Conservation (phyloP, 2,888 invertebrate species). For the Acleris holmiana region DNA sequence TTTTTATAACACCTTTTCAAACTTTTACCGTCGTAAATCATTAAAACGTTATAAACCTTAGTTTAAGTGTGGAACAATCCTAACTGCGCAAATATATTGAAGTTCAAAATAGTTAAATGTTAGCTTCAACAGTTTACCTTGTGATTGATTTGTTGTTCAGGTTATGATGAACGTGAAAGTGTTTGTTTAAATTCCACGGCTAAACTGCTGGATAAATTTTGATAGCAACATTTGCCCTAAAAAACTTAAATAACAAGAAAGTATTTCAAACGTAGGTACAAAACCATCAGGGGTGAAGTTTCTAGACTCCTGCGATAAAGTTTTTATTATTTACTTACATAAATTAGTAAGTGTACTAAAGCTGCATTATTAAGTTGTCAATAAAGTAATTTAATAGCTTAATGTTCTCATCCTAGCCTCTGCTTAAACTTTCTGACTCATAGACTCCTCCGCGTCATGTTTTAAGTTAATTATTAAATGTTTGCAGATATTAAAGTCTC, state of each 20-base stretch:
- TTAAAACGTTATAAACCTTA: background rate
- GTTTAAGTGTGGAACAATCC: constrained; percentile 4
- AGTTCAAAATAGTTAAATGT: constrained; percentile 24
- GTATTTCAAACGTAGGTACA: too few species aligned
- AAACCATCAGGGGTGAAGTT: too few species aligned
- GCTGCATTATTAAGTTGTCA: too few species aligned
- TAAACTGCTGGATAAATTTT: too few species aligned
- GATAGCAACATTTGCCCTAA: too few species aligned
- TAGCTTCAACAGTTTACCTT: constrained; percentile 4
- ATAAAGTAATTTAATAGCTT: background rate
- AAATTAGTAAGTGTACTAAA: too few species aligned
- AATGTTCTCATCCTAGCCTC: constrained; percentile 1
- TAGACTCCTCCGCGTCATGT: constrained; percentile 20
- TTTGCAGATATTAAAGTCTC: constrained; percentile 49
- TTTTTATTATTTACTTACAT: too few species aligned
- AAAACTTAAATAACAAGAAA: too few species aligned
- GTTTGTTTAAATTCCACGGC: too few species aligned
- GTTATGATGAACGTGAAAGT: too few species aligned
- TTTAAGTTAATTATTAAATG: constrained; percentile 34
- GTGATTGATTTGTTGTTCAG: constrained; percentile 22
- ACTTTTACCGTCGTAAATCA: too few species aligned
- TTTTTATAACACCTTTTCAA: background rate
- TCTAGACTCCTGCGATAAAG: too few species aligned
- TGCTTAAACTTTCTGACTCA: constrained; percentile 28
- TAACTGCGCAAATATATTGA: constrained; percentile 21